A percentile compares a stretch with the other conserved stretches of the same genome.
Conservation (phyloP, 2,113 vertebrate species). For the Pterocles gutturalis region DNA sequence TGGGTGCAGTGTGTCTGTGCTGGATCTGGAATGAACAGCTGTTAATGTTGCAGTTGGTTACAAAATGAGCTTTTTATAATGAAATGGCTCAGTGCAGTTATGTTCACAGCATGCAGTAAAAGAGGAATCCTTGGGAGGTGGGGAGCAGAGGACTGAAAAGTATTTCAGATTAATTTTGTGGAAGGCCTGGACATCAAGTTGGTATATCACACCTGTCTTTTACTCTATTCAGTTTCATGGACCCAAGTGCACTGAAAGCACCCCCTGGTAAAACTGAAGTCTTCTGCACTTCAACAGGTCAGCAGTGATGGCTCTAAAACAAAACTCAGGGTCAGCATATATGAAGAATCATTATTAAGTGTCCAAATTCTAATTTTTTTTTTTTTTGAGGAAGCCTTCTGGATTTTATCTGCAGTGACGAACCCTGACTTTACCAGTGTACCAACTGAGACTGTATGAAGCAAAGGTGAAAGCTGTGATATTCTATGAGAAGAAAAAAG, state of each 20-base stretch:
- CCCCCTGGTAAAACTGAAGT: not conserved
- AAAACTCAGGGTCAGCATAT: not conserved
- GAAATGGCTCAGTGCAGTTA: not conserved
- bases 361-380: not conserved
- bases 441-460: not conserved
- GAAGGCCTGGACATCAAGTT: not conserved
- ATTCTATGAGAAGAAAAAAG: not conserved
- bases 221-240: not conserved
- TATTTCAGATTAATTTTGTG: not conserved
- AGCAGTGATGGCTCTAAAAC: not conserved
- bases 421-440: not conserved
- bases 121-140: not conserved
- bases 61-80: conserved; percentile 33
- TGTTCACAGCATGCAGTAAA: not conserved
- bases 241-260: not conserved
- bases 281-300: not conserved
- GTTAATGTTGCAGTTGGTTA: conserved; percentile 9
- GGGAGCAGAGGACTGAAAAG: not conserved
- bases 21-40: conserved; percentile 34
- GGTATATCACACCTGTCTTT: not conserved
- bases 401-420: not conserved
- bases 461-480: not conserved
- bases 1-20: not conserved
- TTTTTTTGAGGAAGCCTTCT: not conserved
- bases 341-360: not conserved